Evolutionary conservation across 37 sponge, comb jelly and placozoan species (phyloP).

Genomic region (Halichondria panicea): DNA sequence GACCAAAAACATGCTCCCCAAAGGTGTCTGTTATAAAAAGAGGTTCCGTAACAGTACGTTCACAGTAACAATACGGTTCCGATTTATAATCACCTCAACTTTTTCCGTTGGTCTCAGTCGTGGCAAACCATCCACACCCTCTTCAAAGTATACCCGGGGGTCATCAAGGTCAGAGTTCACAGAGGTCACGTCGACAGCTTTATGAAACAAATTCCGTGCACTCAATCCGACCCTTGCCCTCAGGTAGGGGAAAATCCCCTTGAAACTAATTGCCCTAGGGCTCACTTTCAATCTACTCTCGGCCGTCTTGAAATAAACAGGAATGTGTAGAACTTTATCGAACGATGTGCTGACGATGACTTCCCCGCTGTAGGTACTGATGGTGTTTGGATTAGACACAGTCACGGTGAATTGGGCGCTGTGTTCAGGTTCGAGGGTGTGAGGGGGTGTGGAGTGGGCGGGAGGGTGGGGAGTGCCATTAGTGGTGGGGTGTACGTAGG

Average conservation of each 20-base stretch:
- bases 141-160: constrained; percentile 17
- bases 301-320: constrained; percentile 56
- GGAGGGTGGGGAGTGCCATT: no score
- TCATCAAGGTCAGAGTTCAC: constrained; percentile 16
- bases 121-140: constrained; percentile 1
- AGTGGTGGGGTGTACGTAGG: constrained; percentile 25
- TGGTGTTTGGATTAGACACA: constrained; percentile 45
- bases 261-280: constrained; percentile 40
- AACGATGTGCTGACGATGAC: constrained; percentile 54
- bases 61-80: no score
- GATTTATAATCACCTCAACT: constrained; percentile 26
- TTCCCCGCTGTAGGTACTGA: constrained; percentile 62
- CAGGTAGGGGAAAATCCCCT: constrained; percentile 43
- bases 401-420: constrained; percentile 50
- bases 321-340: constrained; percentile 53
- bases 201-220: constrained; percentile 18
- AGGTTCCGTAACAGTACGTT: no score
- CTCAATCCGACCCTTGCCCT: constrained; percentile 3
- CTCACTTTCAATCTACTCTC: constrained; percentile 38
- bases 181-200: constrained; percentile 14
- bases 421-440: constrained; percentile 35
- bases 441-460: no score
- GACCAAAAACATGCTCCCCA: no score
- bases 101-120: constrained; percentile 13
- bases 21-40: no score